Base-by-base conservation (phyloP, 37 sponge, comb jelly and placozoan genomes). In the Geodia barretti region DNA sequence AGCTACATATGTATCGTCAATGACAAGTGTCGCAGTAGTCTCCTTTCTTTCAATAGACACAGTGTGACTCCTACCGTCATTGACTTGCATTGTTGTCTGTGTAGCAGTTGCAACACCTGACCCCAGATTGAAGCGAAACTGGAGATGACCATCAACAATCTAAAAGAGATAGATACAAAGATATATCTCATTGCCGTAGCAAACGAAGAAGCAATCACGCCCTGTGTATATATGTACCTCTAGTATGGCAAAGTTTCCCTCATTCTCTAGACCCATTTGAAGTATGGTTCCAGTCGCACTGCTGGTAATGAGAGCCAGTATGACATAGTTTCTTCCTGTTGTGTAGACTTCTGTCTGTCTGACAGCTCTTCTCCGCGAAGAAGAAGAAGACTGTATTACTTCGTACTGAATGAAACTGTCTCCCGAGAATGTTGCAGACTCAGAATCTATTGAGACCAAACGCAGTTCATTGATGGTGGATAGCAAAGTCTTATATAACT, bases 101-200 rank as follows among this genome's bases (percentile, higher is more conserved):
- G 3, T 30, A 14, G 87, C 43, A 5, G 75, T 31, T 17, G 42
- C 81, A n/a, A 66, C 79, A 33, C 89, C 93, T 66, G 74, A 64
- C 32, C 93, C 93, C 70, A 93, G 86, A 62, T 88, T 82, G 68
- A 74, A 86, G 25, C 83, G 77, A 58, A 88, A 64, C 71, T 89
- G 89, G 0, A 93, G 42, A 31, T 86, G 62, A 7, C 89, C 93
- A 37, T 74, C 66, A 5, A 42, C 35, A 34, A 89, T 42, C 93
- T 93, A 72, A 1, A 20, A 39, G 3, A 39, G 2, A 37, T 37
- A 41, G n/a, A 19, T 7, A 72, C 33, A 35, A 33, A 23, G 3
- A 30, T 36, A 38, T 4, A 35, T 70, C 70, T 33, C 20, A 35
- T 11, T 26, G 19, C 17, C 2, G 17, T 14, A 33, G 37, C 25